Percentiles rank a stretch among this genome's conserved stretches.
phyloP scores from a whole-genome alignment of 37 sponge, comb jelly and placozoan genomes.

The Aplysina aerophoba region DNA sequence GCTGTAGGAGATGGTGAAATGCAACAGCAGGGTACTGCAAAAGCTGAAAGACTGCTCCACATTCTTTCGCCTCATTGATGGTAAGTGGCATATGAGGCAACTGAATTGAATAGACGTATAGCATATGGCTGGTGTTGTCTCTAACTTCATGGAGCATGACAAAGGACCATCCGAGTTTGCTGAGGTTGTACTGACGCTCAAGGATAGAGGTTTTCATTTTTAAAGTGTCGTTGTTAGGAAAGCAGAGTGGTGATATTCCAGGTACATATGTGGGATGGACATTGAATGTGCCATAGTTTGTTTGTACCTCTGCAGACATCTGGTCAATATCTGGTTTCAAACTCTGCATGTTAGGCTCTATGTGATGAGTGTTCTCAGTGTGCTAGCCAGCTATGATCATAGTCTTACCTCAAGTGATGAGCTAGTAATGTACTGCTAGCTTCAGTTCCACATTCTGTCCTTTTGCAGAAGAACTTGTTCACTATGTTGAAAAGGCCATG shows the following conservation, averaged over 20 bases:
- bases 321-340: too few species aligned
- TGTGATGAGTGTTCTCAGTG: too few species aligned
- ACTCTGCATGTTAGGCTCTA: too few species aligned
- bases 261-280: too few species aligned
- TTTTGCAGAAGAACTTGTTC: not conserved
- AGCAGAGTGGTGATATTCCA: constrained; percentile 80
- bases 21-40: not conserved
- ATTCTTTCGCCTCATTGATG: constrained; percentile 95
- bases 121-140: too few species aligned
- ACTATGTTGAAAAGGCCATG: constrained; percentile 28
- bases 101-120: not conserved
- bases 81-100: constrained; percentile 37
- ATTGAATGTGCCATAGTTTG: too few species aligned
- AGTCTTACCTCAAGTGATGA: too few species aligned
- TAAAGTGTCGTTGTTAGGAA: constrained; percentile 78
- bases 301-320: not conserved
- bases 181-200: constrained; percentile 49
- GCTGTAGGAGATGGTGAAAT: not conserved
- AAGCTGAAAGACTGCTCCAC: constrained; percentile 46
- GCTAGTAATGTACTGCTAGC: too few species aligned
- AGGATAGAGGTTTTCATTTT: constrained; percentile 54
- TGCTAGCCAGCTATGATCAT: too few species aligned
- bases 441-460: too few species aligned
- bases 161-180: constrained; percentile 88
- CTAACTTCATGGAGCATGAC: constrained; percentile 85